Base-by-base conservation (phyloP, 2,113 vertebrate genomes). In the Gulo gulo region DNA sequence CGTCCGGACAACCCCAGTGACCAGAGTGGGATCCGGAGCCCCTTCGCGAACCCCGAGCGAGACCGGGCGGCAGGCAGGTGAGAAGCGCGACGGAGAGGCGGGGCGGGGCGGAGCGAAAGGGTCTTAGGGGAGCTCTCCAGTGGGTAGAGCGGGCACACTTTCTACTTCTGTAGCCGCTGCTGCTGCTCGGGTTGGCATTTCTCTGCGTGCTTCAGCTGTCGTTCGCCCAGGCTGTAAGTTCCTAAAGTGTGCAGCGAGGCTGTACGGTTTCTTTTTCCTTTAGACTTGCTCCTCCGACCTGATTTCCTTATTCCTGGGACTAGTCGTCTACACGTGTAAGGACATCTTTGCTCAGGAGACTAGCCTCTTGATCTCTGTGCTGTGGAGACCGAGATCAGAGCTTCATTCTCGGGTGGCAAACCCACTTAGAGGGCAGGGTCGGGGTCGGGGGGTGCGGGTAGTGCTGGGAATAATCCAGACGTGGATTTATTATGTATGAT, bases 51-150 rank as follows among this genome's bases (percentile, higher is more conserved):
- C 92, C 24, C 39, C 96, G 10, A 80, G 98, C 93, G 98, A 98
- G 15, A 3, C 97, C 34, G 98, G 94, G 26, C 96, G 98, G 57
- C 98, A 98, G n/a, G 99, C 98, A 85, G 98, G 98, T 99, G 97
- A 98, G 98, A 26, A 14, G 36, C 34, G 36, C 23, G 1, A 2
- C 13, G 24, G 10, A 0, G 36, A 16, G 69, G 3, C 1, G n/a
- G 8, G 69, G 3, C 34, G 67, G 67, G 21, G 82, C 39, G n/a
- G 65, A 29, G 78, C 29, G 0, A 36, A 2, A 9, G 45, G 18
- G 29, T 39, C 73, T 29, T 4, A 21, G 0, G 47, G 69, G 45
- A 47, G 2, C 78, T 26, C 11, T 0, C 3, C 0, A 78, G 9
- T 0, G 6, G 39, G 11, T 4, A 0, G 42, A 6, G 47, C n/a